Base-by-base conservation (phyloP, 2,888 invertebrate species). In the Xanthia icteritia region DNA sequence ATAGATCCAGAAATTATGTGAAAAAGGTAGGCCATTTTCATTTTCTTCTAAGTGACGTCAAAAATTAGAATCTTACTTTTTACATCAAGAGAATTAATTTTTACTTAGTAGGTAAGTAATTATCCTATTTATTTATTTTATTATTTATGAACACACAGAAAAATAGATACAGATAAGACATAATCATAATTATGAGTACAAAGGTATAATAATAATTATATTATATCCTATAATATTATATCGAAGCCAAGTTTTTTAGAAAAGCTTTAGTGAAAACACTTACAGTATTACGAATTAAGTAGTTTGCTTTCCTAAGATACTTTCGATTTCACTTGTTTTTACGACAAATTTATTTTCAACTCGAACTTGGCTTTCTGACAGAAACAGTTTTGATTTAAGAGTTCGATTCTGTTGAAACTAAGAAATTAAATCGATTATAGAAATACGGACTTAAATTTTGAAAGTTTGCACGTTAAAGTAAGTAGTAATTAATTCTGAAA, bases 311-410 rank as follows among this genome's bases (percentile, higher is more conserved):
- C 27, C 9, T 23, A 17, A 82, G 31, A 13, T 23, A 42, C 64
- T 74, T 17, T 81, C 31, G 0, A 42, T 81, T 81, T 58, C 64
- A 81, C 42, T 73, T 51, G n/a, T 31, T 54, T 76, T 66, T 54
- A 45, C n/a, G 23, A 20, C 1, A 1, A 61, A 83, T 83, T 82
- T 76, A 61, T 76, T 79, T 78, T 64, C 36, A 27, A 48, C 9
- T 36, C n/a, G n/a, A 48, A 42, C 63, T 75, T 56, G 56, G n/a
- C 9, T 64, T 51, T 56, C n/a, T 64, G 42, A 58, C n/a, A 36
- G 15, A 42, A 82, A 36, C 6, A 75, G 27, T 82, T 82, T 39
- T 75, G 76, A 78, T 75, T 75, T 58, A 58, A 2, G 42, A 31
- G 1, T 56, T 64, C 4, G 8, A 15, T 23, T 39, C 17, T 63